Base-by-base conservation (phyloP, 92 coral and sea anemone genomes). In the Paragorgia papillata region DNA sequence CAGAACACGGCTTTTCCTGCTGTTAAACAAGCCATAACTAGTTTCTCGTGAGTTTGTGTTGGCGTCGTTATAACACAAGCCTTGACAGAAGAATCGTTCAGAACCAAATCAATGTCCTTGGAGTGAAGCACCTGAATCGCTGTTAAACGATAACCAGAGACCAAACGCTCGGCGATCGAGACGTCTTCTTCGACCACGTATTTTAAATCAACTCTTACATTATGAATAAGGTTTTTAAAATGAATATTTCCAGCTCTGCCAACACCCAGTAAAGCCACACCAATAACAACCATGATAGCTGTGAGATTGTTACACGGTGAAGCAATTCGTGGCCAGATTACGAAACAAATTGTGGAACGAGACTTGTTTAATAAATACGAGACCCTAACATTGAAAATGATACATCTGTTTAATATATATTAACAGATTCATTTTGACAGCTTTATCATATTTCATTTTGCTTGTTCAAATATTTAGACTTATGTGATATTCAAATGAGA, bases 1-100 rank as follows among this genome's bases (percentile, higher is more conserved):
- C 99, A 95, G 25, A 95, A 89, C 68, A 95, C 97, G 2, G 97
- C 92, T 81, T 95, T 95, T 4, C 90, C 92, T 14, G 95, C 92
- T 49, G 66, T 61, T 69, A 95, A 80, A 54, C 89, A 85, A 30
- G 57, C 83, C 57, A 95, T 9, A 1, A 95, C 91, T 35, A 80
- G 51, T 9, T 87, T 80, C 30, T 91, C 95, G 49, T 91, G 99
- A 9, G 80, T 74, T 18, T 55, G 27, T 29, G 99, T 95, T 22
- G 99, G 99, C 13, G 99, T 91, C 26, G 92, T 80, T 9, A 95
- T 73, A 20, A 95, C 76, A 21, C 88, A 95, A 3, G 95, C 99
- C 17, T 57, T 28, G 0, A 91, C 89, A 19, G 57, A 61, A 7
- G 79, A 46, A 77, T 95, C 99, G 33, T 54, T 39, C 3, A 91